These are phyloP conservation scores for Heterochromis multidens DNA, from an alignment of 2,113 vertebrate species.

Conservation along the genomic window DNA sequence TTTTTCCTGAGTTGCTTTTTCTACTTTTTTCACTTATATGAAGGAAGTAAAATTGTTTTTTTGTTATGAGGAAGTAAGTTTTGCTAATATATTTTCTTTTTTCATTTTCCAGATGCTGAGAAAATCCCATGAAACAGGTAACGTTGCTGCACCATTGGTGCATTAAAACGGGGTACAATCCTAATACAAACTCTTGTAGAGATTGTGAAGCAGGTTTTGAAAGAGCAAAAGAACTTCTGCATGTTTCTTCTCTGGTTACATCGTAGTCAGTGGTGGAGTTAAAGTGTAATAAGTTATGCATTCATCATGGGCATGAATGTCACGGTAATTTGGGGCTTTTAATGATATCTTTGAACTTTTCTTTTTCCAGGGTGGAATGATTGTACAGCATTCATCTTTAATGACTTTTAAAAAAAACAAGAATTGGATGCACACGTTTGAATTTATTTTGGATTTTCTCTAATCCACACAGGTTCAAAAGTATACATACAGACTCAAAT, in stretches of 20 bases:
- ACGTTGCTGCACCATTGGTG: background rate
- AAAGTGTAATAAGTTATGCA: too few relatives aligned
- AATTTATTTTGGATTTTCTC: background rate
- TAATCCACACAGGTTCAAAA: background rate
- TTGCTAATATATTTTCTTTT: background rate
- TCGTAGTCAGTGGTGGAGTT: too few relatives aligned
- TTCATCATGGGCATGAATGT: background rate
- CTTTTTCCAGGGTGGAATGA: background rate
- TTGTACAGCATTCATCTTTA: background rate
- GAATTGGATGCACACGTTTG: background rate
- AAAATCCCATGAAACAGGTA: constrained; percentile 82
- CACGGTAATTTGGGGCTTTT: background rate
- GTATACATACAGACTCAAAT: background rate
- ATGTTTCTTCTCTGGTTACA: background rate
- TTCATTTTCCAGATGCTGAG: constrained; percentile 74
- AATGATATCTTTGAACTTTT: background rate
- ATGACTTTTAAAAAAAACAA: background rate
- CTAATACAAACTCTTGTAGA: background rate
- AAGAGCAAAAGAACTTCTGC: background rate
- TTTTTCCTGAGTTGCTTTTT: background rate
- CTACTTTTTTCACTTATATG: background rate
- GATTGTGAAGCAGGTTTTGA: background rate
- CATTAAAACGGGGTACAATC: background rate
- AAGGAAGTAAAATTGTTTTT: background rate
- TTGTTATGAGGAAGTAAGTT: background rate